These are phyloP conservation scores for Machimus atricapillus DNA, from an alignment of 2,888 invertebrate species.

Conservation along the genomic window DNA sequence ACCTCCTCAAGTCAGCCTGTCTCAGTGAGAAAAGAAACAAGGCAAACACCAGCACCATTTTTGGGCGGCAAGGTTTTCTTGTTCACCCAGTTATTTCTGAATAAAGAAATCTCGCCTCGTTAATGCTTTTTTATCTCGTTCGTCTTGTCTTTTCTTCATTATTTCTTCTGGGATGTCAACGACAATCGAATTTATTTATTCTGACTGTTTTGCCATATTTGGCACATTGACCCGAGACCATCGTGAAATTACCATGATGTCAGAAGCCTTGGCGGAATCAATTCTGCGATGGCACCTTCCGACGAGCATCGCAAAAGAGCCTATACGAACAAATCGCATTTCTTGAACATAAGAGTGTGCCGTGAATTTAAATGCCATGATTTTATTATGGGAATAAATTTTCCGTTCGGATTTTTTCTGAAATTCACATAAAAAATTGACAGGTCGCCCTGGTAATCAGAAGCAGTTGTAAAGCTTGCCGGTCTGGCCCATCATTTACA, in stretches of 20 bases:
- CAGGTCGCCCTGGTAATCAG: background rate
- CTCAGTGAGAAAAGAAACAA: background rate
- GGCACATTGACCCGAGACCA: slow-evolving; percentile 31
- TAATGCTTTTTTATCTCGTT: slow-evolving; percentile 10
- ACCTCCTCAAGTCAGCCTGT: slow-evolving; percentile 4
- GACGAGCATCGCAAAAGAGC: background rate
- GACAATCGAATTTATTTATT: slow-evolving; percentile 29
- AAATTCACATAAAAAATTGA: background rate
- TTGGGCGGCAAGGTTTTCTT: slow-evolving; percentile 34
- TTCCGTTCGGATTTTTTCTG: background rate
- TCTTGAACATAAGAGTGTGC: background rate
- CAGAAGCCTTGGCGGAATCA: background rate
- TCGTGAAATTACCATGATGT: slow-evolving; percentile 20
- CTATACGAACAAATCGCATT: background rate
- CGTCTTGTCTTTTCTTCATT: background rate
- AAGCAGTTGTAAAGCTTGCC: background rate
- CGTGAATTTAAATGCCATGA: background rate
- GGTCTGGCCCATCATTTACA: background rate
- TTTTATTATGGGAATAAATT: slow-evolving; percentile 29
- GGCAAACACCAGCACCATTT: slow-evolving; percentile 14
- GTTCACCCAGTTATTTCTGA: slow-evolving; percentile 39
- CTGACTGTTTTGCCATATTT: slow-evolving; percentile 25
- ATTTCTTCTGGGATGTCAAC: background rate
- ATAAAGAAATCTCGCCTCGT: slow-evolving; percentile 31
- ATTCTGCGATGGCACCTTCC: slow-evolving; percentile 1